A percentile compares a stretch with the other conserved stretches of the same genome.
Evolutionary conservation across 2,888 invertebrate species (phyloP).

Genomic region (Notodonta dromedarius): DNA sequence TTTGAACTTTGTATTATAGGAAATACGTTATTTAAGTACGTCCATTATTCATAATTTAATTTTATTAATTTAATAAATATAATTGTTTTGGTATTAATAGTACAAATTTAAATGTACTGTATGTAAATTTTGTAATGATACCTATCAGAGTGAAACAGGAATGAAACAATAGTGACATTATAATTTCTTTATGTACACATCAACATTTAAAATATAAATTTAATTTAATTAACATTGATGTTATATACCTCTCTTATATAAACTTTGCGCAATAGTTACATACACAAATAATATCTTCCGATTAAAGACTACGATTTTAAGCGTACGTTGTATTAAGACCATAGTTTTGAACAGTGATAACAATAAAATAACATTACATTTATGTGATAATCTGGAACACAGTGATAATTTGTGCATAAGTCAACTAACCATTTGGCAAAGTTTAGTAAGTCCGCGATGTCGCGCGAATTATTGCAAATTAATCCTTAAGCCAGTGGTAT

Average conservation of each 20-base stretch:
- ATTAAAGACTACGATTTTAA: not conserved
- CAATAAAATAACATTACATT: no score
- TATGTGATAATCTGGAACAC: no score
- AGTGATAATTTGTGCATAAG: no score
- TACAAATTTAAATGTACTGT: slow-evolving; percentile 10
- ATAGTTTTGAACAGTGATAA: no score
- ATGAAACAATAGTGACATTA: not conserved
- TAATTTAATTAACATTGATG: slow-evolving; percentile 37
- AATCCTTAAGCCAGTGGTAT: no score
- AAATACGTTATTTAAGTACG: not conserved
- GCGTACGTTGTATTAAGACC: slow-evolving; percentile 1
- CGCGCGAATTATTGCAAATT: no score
- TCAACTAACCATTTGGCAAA: no score
- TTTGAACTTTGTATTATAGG: not conserved
- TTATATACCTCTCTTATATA: slow-evolving; percentile 31
- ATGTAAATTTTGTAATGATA: not conserved
- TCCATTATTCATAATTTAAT: slow-evolving; percentile 1
- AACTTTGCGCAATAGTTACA: slow-evolving; percentile 25
- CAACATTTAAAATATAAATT: slow-evolving; percentile 66
- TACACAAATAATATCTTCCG: not conserved
- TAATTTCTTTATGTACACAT: slow-evolving; percentile 27
- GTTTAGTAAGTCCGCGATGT: no score
- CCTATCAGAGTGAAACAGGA: not conserved
- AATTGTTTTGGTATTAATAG: slow-evolving; percentile 11
- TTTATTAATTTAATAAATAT: slow-evolving; percentile 5